phyloP scores from a whole-genome alignment of 2,888 invertebrate genomes.

The Sinotaia quadrata region DNA sequence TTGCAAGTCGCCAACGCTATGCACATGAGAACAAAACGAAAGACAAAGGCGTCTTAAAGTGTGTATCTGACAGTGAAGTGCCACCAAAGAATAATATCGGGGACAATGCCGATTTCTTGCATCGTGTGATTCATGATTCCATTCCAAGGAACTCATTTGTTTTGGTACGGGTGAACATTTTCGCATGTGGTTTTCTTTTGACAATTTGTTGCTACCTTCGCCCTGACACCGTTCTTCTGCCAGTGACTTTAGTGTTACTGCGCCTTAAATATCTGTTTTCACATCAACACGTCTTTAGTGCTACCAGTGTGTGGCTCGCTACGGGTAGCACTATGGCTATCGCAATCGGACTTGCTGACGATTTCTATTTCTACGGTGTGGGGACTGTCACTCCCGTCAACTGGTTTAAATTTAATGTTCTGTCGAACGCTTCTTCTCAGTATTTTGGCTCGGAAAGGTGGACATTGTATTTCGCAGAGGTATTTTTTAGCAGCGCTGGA shows the following conservation, averaged over 20 bases:
- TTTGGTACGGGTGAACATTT: too few relatives aligned
- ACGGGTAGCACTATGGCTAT: constrained; percentile 40
- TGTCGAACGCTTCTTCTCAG: constrained; percentile 35
- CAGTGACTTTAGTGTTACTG: too few relatives aligned
- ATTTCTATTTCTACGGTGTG: constrained; percentile 46
- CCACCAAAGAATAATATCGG: too few relatives aligned
- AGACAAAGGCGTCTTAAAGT: too few relatives aligned
- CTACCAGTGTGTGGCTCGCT: too few relatives aligned
- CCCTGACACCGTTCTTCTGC: constrained; percentile 46
- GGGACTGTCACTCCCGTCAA: constrained; percentile 58
- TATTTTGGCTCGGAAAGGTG: constrained; percentile 40
- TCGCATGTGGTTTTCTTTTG: constrained; percentile 8
- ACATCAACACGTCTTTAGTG: not conserved
- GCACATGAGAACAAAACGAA: too few relatives aligned
- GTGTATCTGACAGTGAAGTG: too few relatives aligned
- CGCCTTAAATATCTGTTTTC: too few relatives aligned
- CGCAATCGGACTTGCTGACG: constrained; percentile 47
- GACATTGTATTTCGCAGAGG: constrained; percentile 30
- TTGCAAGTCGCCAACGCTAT: too few relatives aligned
- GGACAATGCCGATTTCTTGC: too few relatives aligned
- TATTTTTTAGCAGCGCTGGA: constrained; percentile 24
- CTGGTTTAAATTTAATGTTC: constrained; percentile 60
- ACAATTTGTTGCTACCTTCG: constrained; percentile 46
- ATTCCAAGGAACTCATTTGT: too few relatives aligned
- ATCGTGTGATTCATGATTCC: too few relatives aligned